Evolutionary conservation across 2,888 invertebrate genomes (phyloP).

Genomic region (Cheilosia pagana): DNA sequence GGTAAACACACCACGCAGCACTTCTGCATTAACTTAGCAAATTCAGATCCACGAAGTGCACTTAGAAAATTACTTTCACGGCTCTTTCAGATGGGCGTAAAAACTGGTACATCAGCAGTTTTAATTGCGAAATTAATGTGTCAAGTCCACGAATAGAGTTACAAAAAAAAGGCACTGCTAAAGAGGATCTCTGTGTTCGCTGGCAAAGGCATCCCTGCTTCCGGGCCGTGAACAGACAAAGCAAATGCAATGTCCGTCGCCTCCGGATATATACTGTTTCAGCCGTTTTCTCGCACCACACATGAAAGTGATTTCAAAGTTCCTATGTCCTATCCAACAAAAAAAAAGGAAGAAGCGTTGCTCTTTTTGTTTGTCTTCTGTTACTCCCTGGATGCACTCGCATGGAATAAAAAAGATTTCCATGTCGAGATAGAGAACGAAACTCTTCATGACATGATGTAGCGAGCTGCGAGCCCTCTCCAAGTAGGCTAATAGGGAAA

Average conservation of each 20-base stretch:
- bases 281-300: slow-evolving; percentile 14
- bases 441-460: slow-evolving; percentile 40
- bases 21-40: slow-evolving; percentile 29
- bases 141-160: slow-evolving; percentile 35
- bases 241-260: slow-evolving; percentile 31
- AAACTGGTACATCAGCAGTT: slow-evolving; percentile 54
- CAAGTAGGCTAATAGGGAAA: slow-evolving; percentile 49
- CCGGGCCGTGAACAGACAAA: slow-evolving; percentile 8
- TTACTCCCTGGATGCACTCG: slow-evolving; percentile 20
- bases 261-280: neutral
- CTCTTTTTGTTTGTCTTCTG: slow-evolving; percentile 1
- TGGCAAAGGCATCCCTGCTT: slow-evolving; percentile 8
- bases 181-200: neutral
- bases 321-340: slow-evolving; percentile 12
- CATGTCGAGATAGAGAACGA: slow-evolving; percentile 44
- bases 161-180: neutral
- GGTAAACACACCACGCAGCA: slow-evolving; percentile 3
- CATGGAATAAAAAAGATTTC: slow-evolving; percentile 56
- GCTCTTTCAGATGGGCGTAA: slow-evolving; percentile 13
- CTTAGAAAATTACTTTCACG: slow-evolving; percentile 48
- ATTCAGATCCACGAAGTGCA: slow-evolving; percentile 41
- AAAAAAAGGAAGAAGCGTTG: slow-evolving; percentile 13
- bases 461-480: slow-evolving; percentile 3
- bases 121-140: slow-evolving; percentile 59
- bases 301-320: slow-evolving; percentile 39